Conservation (phyloP, 2,113 vertebrate genomes). For the Dolichotis patagonum region DNA sequence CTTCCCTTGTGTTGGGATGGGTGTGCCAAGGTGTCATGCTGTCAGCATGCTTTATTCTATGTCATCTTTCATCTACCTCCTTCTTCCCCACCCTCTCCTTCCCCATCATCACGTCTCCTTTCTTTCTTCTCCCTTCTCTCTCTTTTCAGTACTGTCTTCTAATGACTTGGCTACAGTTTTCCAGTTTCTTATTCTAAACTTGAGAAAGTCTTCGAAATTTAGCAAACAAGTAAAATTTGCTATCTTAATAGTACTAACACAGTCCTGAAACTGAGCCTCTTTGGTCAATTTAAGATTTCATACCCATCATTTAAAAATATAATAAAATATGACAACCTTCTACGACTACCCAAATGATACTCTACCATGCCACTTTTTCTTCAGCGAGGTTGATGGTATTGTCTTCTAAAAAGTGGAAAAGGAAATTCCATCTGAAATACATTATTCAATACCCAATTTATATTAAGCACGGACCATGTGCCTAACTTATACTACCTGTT, state of each 20-base stretch:
- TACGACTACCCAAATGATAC: not conserved
- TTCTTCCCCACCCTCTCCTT: not conserved
- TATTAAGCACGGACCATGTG: not conserved
- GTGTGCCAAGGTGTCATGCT: not conserved
- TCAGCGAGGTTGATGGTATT: not conserved
- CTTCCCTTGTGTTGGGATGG: not conserved
- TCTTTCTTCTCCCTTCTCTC: not conserved
- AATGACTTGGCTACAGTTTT: not conserved
- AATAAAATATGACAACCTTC: not conserved
- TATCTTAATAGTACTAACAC: not conserved
- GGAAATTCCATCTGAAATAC: not conserved
- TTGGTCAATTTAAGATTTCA: not conserved
- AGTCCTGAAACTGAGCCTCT: not conserved
- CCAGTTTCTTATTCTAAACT: not conserved
- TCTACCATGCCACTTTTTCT: not conserved
- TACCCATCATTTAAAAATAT: not conserved
- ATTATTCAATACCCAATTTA: not conserved
- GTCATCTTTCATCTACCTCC: not conserved
- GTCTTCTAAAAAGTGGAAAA: not conserved
- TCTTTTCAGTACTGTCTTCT: not conserved
- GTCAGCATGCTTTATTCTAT: not conserved
- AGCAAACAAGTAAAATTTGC: not conserved
- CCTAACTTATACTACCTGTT: not conserved
- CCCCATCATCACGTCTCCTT: rapidly evolving
- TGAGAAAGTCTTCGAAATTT: not conserved